Evolutionary conservation across 1,140 invertebrate species (phyloP), one percentile per base, ranked within the genome.

Genomic region (Drosophila ogumai): DNA sequence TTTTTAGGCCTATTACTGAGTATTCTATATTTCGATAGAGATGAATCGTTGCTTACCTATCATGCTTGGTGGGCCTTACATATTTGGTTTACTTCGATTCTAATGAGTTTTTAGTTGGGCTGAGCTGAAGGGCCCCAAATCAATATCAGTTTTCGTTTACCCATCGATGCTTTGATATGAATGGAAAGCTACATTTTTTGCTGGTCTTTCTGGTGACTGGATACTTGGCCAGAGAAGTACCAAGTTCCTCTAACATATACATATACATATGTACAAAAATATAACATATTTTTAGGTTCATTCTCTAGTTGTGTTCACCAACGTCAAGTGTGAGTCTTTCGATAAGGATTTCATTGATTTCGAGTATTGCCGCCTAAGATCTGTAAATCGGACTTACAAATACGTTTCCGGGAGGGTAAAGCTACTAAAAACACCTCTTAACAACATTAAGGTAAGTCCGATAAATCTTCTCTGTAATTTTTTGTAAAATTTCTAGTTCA

Each of bases 341-440:
- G n/a, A 69, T 17, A 41, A 10, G 13, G 6, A 3, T 1, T 50
- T 52, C 2, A 10, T 13, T 0, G 38, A 38, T 7, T 44, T 59
- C 12, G 38, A 73, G 0, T 50, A 32, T 12, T 52, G 46, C n/a
- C 1, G 1, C 10, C 6, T 58, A 3, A 68, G 43, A 15, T 72
- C 64, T 9, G 15, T 58, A 3, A 68, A 57, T 17, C 36, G 63
- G 6, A 68, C 50, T 1, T 71, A 52, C 8, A 52, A 59, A 32
- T 69, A 69, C 4, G 0, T 46, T 31, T 46, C 61, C 6, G 0
- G 1, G 10, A 68, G 15, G 34, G 15, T 31, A 1, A 64, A 52
- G 0, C 17, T 65, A 5, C 34, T 43, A 1, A 13, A 52, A 36
- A 38, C 12, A 32, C 52, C 34, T 10, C 5, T 60, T 8, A 15